A percentile compares a stretch with the other conserved stretches of the same genome.
Conservation (phyloP, 30 jellyfish, hydroid and myxozoan species). For the Phacellophora camtschatica region DNA sequence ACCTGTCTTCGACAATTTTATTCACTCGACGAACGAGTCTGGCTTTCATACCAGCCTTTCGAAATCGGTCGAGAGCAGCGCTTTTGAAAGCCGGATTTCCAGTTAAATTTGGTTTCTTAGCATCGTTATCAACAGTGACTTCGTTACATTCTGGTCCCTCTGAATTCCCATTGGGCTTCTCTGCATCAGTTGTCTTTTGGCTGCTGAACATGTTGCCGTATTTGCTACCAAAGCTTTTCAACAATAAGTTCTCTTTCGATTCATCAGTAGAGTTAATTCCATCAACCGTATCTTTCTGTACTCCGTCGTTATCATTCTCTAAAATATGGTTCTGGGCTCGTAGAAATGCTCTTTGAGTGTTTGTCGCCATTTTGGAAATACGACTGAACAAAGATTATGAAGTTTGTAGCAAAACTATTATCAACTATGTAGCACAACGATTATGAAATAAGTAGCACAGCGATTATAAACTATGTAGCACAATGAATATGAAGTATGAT, state of each 20-base stretch:
- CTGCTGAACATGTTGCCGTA: conserved; percentile 32
- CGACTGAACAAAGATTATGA: too few species aligned
- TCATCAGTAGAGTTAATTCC: conserved; percentile 4
- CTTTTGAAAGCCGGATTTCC: conserved; percentile 49
- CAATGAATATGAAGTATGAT: too few species aligned
- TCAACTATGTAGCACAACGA: too few species aligned
- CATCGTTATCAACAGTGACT: background rate
- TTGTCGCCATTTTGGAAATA: background rate
- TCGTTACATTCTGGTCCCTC: conserved; percentile 2
- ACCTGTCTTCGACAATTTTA: conserved; percentile 91
- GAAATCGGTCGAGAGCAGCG: conserved; percentile 88
- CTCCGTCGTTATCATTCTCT: background rate
- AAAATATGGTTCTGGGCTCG: conserved; percentile 42
- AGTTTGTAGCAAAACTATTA: too few species aligned
- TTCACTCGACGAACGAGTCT: conserved; percentile 92
- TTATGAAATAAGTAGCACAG: too few species aligned
- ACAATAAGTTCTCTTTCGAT: conserved; percentile 29
- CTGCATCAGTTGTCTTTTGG: conserved; percentile 17
- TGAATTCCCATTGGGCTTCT: conserved; percentile 38
- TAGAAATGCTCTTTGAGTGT: conserved; percentile 12
- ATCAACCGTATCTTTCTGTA: background rate
- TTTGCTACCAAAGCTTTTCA: conserved; percentile 20
- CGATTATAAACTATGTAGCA: too few species aligned
- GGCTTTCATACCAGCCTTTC: conserved; percentile 99
- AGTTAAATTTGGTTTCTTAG: background rate